Conservation (phyloP, 2,113 vertebrate genomes). For the Hassar affinis region DNA sequence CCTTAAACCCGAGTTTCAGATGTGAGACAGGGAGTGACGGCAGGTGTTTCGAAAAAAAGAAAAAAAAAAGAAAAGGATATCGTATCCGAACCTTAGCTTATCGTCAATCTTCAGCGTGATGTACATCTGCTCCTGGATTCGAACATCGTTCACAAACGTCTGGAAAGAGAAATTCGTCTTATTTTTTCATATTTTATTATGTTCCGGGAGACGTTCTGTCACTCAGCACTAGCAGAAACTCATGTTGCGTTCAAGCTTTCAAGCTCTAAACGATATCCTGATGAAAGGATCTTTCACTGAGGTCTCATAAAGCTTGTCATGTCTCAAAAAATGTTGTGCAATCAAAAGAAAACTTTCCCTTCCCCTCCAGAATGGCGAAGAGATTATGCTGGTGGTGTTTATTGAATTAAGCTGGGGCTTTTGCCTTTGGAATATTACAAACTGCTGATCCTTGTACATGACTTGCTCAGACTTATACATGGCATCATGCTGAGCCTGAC, state of each 20-base stretch:
- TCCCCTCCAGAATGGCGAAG: background rate
- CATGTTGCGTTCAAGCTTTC: background rate
- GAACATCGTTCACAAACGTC: constrained; percentile 97
- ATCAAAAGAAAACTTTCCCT: background rate
- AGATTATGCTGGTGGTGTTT: background rate
- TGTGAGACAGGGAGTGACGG: background rate
- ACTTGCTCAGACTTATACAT: background rate
- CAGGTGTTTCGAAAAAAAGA: constrained; percentile 1
- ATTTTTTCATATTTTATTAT: background rate
- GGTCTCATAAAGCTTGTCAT: constrained; percentile 17
- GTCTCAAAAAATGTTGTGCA: background rate
- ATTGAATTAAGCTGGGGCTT: background rate
- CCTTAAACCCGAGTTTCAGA: background rate
- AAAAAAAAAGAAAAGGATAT: too few species aligned
- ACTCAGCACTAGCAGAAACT: background rate
- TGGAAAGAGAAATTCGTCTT: constrained; percentile 60
- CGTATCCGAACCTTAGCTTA: constrained; percentile 98
- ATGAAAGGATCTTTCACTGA: constrained; percentile 19
- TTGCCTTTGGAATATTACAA: background rate
- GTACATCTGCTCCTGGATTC: constrained; percentile 97
- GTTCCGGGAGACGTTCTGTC: background rate
- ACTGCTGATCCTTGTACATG: background rate
- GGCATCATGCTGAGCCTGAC: background rate
- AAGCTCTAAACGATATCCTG: background rate
- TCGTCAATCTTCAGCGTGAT: constrained; percentile 95